Base-by-base conservation (phyloP, 2,797 vertebrate species). In the Kryptolebias ocellatus region DNA sequence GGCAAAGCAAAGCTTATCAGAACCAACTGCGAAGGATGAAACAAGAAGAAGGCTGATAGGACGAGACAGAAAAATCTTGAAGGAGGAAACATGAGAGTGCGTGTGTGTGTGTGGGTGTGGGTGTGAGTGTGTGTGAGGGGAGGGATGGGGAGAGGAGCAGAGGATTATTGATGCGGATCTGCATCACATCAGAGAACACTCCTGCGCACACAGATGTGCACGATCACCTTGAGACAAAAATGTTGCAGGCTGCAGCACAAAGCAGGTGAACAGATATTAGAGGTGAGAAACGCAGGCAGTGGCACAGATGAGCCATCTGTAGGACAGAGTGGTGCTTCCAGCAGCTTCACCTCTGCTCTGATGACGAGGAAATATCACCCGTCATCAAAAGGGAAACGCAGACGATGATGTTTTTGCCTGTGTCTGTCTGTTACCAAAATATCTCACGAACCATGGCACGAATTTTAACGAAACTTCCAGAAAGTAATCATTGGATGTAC, bases 121-220 rank as follows among this genome's bases (percentile, higher is more conserved):
- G 52, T 76, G 59, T 67, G 45, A 1, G 46, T 42, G 46, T 28
- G 59, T 31, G 12, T 54, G 56, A 70, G 68, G 39, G 53, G 58
- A 56, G 3, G 54, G 53, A 64, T 62, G 57, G 52, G 47, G 58
- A 68, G 72, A 76, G 78, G 79, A 71, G 54, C 20, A 61, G 76
- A 67, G 76, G 90, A 92, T 93, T 91, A 92, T 87, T 66, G n/a
- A 70, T 74, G 81, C 70, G 67, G 89, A 90, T 89, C 83, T 76
- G 81, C 82, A 87, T 89, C 67, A 62, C 69, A 66, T 80, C 28
- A 65, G 37, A 51, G 20, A 18, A 8, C 29, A 16, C 14, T 16
- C 11, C 37, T 17, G 14, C 53, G 51, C 47, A 47, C 42, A 60
- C 12, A 53, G 16, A 17, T 29, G 44, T 3, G 0, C 1, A 7